These are phyloP conservation scores for Spodoptera frugiperda DNA, from an alignment of 1,140 invertebrate species.

Conservation along the genomic window DNA sequence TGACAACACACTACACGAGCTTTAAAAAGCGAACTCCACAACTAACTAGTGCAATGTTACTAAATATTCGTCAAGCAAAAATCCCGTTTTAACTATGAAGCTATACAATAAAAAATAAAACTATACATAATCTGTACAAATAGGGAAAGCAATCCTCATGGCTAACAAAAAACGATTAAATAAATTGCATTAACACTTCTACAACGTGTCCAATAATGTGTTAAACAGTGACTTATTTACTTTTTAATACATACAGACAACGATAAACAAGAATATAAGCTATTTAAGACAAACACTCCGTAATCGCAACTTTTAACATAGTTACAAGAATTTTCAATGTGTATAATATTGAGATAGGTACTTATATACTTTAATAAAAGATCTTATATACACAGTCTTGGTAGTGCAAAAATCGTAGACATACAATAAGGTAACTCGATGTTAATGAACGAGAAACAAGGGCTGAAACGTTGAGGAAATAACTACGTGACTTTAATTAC, in stretches of 20 bases:
- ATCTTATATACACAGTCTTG: slow-evolving; percentile 35
- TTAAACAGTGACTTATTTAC: background rate
- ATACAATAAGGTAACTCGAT: slow-evolving; percentile 5
- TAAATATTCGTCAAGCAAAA: slow-evolving; percentile 27
- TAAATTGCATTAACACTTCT: slow-evolving; percentile 30
- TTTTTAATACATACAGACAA: background rate
- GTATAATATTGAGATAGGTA: slow-evolving; percentile 10
- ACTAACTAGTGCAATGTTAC: background rate
- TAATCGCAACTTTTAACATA: background rate
- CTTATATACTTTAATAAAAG: slow-evolving; percentile 1
- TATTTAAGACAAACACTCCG: slow-evolving; percentile 21
- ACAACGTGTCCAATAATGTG: slow-evolving; percentile 4
- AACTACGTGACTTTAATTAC: background rate
- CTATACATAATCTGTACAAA: slow-evolving; percentile 24
- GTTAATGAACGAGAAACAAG: background rate
- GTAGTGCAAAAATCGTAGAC: slow-evolving; percentile 10
- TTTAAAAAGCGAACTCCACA: background rate
- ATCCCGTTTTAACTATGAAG: background rate
- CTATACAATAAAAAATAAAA: background rate
- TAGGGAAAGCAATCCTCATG: slow-evolving; percentile 8
- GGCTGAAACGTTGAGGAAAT: background rate
- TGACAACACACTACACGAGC: background rate
- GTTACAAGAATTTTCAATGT: background rate
- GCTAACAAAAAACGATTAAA: slow-evolving; percentile 15
- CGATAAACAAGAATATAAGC: slow-evolving; percentile 18